phyloP scores from a whole-genome alignment of 2,113 vertebrate genomes.

The Mormyrus lacerda region DNA sequence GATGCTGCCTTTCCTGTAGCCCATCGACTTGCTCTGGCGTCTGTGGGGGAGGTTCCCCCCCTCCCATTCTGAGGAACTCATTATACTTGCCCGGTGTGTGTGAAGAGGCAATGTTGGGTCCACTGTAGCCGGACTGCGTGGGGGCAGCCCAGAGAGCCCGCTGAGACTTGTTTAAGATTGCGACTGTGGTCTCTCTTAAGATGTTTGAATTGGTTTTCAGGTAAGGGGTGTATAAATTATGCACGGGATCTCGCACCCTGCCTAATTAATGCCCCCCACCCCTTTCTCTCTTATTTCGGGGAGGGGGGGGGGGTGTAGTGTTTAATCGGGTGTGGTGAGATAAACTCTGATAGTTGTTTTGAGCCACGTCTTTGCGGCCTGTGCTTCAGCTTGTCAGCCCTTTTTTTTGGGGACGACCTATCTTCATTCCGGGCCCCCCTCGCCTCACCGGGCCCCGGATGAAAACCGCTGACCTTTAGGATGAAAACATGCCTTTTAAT shows the following conservation, averaged over 20 bases:
- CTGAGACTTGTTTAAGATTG: slow-evolving; percentile 38
- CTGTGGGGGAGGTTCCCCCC: background rate
- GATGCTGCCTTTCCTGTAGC: slow-evolving; percentile 27
- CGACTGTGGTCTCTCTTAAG: slow-evolving; percentile 43
- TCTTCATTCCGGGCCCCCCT: background rate
- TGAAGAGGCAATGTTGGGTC: slow-evolving; percentile 1
- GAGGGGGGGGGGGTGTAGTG: background rate
- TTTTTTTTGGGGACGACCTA: slow-evolving; percentile 2
- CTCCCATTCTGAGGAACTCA: slow-evolving; percentile 9
- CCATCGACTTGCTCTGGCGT: background rate
- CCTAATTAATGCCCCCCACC: slow-evolving; percentile 34
- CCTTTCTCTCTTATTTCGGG: slow-evolving; percentile 19
- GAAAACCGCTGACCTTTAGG: slow-evolving; percentile 10
- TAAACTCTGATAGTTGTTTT: background rate
- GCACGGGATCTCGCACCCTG: slow-evolving; percentile 33
- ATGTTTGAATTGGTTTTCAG: slow-evolving; percentile 39
- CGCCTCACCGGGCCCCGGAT: background rate
- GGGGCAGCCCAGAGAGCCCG: slow-evolving; percentile 35
- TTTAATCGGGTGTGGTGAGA: background rate
- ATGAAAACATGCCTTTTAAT: slow-evolving; percentile 19
- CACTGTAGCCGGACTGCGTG: slow-evolving; percentile 23
- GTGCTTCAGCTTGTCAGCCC: background rate
- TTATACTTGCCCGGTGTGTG: slow-evolving; percentile 21
- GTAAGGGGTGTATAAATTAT: slow-evolving; percentile 43
- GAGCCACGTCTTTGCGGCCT: background rate